Base-by-base conservation (phyloP, 1,140 invertebrate genomes). In the Heterodera carotae region DNA sequence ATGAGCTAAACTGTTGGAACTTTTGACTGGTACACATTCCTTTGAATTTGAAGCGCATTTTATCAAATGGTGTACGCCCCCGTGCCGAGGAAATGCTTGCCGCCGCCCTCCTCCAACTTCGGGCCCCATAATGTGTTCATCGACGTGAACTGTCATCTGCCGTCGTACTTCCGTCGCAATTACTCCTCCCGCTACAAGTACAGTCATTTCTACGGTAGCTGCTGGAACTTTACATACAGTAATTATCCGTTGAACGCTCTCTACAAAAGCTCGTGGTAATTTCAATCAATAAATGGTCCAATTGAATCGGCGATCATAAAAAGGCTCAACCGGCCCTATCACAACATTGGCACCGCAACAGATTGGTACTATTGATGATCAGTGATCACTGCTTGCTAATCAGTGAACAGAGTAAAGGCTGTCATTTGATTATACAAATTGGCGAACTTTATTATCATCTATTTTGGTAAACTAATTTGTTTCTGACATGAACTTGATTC, bases 251-350 rank as follows among this genome's bases (percentile, higher is more conserved):
- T 74, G 10, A 62, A 74, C n/a, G 72, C 59, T n/a, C 53, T 74
- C 36, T 74, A 74, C 72, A 74, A 62, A 74, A 74, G 72, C 25
- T 27, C 72, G 29, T 74, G 72, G 72, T 74, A 34, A 18, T 74
- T 74, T 29, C 6, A 62, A 74, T 4, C 10, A n/a, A 4, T 33
- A 12, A n/a, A 56, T 59, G 2, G 39, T 62, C 33, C 33, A 60
- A 31, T 22, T 15, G 10, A 73, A 29, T 22, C 12, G 36, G 22
- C 5, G 27, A 1, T 33, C 34, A n/a, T 22, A n/a, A n/a, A n/a
- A n/a, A 74, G 72, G 72, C 48, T 74, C 12, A 56, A 74, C 12
- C 59, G 72, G 1, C 72, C 25, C 12, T 74, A 74, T 18, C 53
- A 74, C 27, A 56, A 74, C 53, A 56, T 56, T n/a, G 34, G 36